These are phyloP conservation scores for Drosophila tropicalis DNA, from an alignment of 1,140 invertebrate genomes.

Conservation along the genomic window DNA sequence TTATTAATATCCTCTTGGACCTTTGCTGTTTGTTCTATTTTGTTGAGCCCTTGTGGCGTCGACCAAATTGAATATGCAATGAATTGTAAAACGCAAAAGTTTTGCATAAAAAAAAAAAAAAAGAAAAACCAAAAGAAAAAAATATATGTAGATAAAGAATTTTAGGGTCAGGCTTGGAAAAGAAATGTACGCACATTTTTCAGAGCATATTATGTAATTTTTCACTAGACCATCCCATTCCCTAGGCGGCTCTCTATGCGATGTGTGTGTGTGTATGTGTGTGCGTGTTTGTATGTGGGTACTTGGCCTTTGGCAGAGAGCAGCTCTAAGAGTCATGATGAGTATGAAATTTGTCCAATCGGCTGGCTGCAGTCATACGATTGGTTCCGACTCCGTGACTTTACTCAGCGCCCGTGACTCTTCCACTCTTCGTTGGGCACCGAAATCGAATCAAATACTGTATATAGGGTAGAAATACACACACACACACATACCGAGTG, in stretches of 20 bases:
- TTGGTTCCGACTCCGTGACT: conserved; percentile 51
- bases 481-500: conserved; percentile 4
- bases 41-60: conserved; percentile 58
- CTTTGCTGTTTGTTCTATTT: conserved; percentile 66
- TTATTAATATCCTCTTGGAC: conserved; percentile 79
- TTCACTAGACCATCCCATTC: conserved; percentile 45
- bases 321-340: conserved; percentile 27
- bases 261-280: not conserved
- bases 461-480: conserved; percentile 11
- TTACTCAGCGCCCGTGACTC: conserved; percentile 10
- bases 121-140: not conserved
- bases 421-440: conserved; percentile 45
- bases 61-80: conserved; percentile 81
- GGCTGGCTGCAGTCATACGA: conserved; percentile 73
- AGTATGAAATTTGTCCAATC: conserved; percentile 68
- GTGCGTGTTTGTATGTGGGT: conserved; percentile 14
- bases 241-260: conserved; percentile 5
- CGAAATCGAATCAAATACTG: conserved; percentile 72
- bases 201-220: conserved; percentile 80
- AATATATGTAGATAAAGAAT: conserved; percentile 14
- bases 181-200: conserved; percentile 81
- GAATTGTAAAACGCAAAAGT: conserved; percentile 81
- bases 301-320: conserved; percentile 19
- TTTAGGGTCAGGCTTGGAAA: conserved; percentile 52
- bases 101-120: conserved; percentile 65